phyloP scores from a whole-genome alignment of 2,888 invertebrate species.

The Kryphioiulus occultus region DNA sequence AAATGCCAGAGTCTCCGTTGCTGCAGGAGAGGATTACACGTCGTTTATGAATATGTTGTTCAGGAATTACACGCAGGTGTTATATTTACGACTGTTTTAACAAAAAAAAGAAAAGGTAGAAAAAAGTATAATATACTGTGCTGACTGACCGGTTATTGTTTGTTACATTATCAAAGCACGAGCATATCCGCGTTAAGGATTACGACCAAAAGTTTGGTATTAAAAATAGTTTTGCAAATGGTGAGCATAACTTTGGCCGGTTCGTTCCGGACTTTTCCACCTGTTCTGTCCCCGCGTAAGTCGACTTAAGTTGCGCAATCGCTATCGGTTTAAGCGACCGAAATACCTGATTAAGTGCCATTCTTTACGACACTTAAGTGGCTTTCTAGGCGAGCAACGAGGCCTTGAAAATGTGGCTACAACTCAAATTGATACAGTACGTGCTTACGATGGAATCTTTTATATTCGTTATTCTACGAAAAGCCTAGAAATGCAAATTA shows the following conservation, averaged over 20 bases:
- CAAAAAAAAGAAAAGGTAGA: neutral
- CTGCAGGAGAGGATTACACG: neutral
- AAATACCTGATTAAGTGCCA: neutral
- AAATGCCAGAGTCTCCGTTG: neutral
- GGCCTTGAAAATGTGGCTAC: no score
- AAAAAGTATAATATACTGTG: no score
- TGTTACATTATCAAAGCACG: neutral
- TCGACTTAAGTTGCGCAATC: neutral
- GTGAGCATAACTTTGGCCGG: neutral
- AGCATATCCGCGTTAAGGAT: constrained; percentile 9
- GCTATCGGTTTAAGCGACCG: neutral
- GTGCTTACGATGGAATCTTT: no score
- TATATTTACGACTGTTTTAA: neutral
- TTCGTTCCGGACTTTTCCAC: constrained; percentile 1
- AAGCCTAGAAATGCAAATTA: no score
- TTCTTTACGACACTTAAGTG: neutral
- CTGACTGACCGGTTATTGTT: neutral
- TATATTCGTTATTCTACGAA: no score
- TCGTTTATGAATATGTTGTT: constrained; percentile 17
- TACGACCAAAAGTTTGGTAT: neutral
- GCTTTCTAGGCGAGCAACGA: neutral
- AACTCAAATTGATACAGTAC: no score
- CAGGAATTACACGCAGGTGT: neutral
- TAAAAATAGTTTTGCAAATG: neutral
- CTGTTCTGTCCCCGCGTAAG: no score